Evolutionary conservation across 2,888 invertebrate species (phyloP), one percentile per base, ranked within the genome.

Genomic region (Nebria brevicollis): DNA sequence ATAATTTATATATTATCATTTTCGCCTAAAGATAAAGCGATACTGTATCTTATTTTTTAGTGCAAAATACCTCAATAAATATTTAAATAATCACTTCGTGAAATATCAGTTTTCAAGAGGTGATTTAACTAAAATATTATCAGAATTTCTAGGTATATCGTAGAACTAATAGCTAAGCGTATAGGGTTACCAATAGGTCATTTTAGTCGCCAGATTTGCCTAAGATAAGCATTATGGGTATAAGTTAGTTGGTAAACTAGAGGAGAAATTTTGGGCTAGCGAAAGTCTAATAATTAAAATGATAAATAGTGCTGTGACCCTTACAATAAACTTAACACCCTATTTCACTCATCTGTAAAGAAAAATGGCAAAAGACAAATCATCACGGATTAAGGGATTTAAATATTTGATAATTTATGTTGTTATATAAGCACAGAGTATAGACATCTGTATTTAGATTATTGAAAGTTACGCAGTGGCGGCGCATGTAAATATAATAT

Each of bases 91-190:
- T 80, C 68, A 70, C 70, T 70, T 64, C 75, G 15, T 75, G 80
- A 80, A 75, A 75, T 66, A 72, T 64, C 54, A 41, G 43, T 66
- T 80, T 80, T 75, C 34, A 41, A 10, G 65, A 75, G 42, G 74
- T 72, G 66, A 80, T 66, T 73, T n/a, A 34, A 80, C 68, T 79
- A 80, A 80, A 75, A 80, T 80, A 80, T 75, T 80, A 80, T 80
- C 80, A 15, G 65, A 66, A 72, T 64, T 80, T 80, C 80, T 74
- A 75, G 75, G 80, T 75, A 80, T 75, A 70, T 68, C 68, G 25
- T 20, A 75, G 70, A 79, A 75, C 75, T 80, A 80, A 80, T 80
- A 75, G 80, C 70, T 75, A 64, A 25, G 26, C 11, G 20, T 80
- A 80, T 80, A 66, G 73, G 10, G 80, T 80, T 80, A 80, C 80